These are phyloP conservation scores for Numenius arquata DNA, from an alignment of 2,113 vertebrate species.

Conservation along the genomic window DNA sequence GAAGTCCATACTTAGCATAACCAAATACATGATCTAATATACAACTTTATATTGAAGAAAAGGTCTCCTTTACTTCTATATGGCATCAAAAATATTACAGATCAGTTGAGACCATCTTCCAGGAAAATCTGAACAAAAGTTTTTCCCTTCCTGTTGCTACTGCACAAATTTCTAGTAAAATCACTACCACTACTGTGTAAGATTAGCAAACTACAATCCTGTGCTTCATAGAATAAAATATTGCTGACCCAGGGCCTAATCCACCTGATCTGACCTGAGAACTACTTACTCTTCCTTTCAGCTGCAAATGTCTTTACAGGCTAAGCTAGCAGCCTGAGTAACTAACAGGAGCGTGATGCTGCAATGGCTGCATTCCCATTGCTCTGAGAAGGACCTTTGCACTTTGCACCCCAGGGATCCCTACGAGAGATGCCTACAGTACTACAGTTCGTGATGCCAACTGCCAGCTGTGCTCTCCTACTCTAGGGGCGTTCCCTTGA, in stretches of 20 bases:
- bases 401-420: too few relatives aligned
- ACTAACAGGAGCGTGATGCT: neutral
- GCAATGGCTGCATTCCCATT: neutral
- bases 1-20: neutral
- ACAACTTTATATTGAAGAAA: neutral
- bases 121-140: neutral
- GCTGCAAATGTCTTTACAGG: neutral
- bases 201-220: neutral
- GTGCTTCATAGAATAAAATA: neutral
- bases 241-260: neutral
- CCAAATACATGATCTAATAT: neutral
- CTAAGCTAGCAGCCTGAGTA: neutral
- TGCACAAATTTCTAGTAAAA: neutral
- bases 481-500: accelerated
- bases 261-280: neutral
- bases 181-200: neutral
- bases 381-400: neutral
- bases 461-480: neutral
- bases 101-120: neutral
- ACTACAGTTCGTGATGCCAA: accelerated
- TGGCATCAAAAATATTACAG: neutral
- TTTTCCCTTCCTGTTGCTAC: neutral
- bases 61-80: neutral
- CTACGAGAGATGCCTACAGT: accelerated
- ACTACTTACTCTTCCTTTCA: neutral